These are phyloP conservation scores for Epinephelus awoara DNA, from an alignment of 2,797 vertebrate species.

Conservation along the genomic window DNA sequence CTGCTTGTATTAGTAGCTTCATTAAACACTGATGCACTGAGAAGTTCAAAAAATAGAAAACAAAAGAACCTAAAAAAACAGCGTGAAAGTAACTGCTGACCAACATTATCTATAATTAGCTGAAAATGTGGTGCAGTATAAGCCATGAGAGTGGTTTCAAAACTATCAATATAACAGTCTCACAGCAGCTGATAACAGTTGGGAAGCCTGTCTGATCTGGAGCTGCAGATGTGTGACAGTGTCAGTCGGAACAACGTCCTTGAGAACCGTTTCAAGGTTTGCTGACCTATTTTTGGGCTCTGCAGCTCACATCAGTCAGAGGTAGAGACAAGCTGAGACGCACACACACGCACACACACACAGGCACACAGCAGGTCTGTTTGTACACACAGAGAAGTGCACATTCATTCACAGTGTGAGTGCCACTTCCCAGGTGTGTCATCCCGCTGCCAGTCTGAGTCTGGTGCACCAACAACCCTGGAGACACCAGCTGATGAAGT, in stretches of 20 bases:
- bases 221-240: constrained; percentile 25
- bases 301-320: constrained; percentile 31
- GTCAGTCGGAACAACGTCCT: constrained; percentile 24
- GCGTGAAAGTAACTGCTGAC: neutral
- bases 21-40: neutral
- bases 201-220: neutral
- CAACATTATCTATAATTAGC: neutral
- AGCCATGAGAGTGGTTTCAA: neutral
- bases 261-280: constrained; percentile 53
- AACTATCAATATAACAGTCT: neutral
- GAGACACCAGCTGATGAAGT: constrained; percentile 72
- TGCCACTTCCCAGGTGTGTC: constrained; percentile 56
- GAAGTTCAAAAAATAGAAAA: neutral
- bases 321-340: constrained; percentile 8
- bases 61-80: neutral
- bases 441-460: constrained; percentile 50
- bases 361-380: constrained; percentile 26
- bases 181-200: neutral
- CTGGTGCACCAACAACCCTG: constrained; percentile 45
- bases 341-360: neutral
- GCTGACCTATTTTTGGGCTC: constrained; percentile 48
- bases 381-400: constrained; percentile 28
- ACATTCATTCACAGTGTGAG: constrained; percentile 46
- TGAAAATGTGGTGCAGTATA: neutral
- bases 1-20: neutral